These are phyloP conservation scores for Platycheirus albimanus DNA, from an alignment of 2,888 invertebrate genomes.

Conservation along the genomic window DNA sequence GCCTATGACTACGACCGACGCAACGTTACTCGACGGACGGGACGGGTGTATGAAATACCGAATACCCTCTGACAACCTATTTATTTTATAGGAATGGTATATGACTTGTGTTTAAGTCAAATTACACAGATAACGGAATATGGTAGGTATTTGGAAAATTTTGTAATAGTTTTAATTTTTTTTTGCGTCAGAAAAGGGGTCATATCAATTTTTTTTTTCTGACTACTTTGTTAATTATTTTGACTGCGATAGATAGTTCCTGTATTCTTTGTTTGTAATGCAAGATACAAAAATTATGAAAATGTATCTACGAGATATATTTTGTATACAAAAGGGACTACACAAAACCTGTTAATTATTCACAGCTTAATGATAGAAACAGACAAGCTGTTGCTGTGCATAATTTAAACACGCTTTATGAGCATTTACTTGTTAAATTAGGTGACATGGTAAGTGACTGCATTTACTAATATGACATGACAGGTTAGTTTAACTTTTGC, in stretches of 20 bases:
- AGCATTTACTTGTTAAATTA: neutral
- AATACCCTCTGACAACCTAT: conserved; percentile 39
- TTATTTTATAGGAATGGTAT: neutral
- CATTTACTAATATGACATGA: conserved; percentile 33
- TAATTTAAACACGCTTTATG: conserved; percentile 18
- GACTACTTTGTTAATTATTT: neutral
- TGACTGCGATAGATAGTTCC: no score
- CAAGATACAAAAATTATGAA: neutral
- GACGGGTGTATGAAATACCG: neutral
- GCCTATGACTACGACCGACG: no score
- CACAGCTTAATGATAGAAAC: neutral
- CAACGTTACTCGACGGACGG: no score
- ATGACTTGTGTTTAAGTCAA: conserved; percentile 24
- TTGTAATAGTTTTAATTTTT: no score
- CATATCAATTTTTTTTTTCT: neutral
- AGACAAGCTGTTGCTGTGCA: conserved; percentile 13
- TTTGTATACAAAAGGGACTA: neutral
- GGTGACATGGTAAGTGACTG: conserved; percentile 3
- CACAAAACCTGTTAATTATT: neutral
- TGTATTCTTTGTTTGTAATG: no score
- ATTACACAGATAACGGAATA: conserved; percentile 15
- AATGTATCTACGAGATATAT: neutral
- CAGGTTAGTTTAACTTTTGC: conserved; percentile 2
- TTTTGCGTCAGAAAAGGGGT: neutral
- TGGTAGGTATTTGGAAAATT: neutral